Evolutionary conservation across 2,113 vertebrate species (phyloP).

Genomic region (Gallinago jamesoni): DNA sequence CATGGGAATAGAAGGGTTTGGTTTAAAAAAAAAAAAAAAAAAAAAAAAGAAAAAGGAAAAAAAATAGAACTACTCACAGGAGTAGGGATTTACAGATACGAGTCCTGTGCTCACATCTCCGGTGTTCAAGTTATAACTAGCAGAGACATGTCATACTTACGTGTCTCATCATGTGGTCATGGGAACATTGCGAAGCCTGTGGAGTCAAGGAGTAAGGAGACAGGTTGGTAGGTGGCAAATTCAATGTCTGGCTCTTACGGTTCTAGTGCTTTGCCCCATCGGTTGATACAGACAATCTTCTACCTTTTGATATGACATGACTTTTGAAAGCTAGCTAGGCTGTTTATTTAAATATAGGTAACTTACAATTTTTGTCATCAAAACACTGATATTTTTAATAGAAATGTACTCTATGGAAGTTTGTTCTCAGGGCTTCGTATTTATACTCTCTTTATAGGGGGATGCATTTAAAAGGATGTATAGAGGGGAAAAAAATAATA

Average conservation of each 20-base stretch:
- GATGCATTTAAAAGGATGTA: not conserved
- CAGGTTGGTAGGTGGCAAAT: too few relatives aligned
- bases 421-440: slow-evolving; percentile 66
- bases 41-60: not conserved
- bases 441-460: not conserved
- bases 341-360: slow-evolving; percentile 18
- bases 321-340: slow-evolving; percentile 10
- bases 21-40: not conserved
- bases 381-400: slow-evolving; percentile 21
- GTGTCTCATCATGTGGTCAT: too few relatives aligned
- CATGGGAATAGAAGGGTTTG: fast-evolving
- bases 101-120: too few relatives aligned
- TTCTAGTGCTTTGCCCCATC: not conserved
- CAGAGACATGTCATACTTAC: too few relatives aligned
- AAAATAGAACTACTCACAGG: too few relatives aligned
- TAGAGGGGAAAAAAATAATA: not conserved
- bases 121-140: too few relatives aligned
- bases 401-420: not conserved
- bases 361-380: slow-evolving; percentile 17
- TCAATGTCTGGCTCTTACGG: not conserved
- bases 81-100: too few relatives aligned
- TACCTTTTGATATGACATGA: not conserved
- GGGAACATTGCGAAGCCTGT: too few relatives aligned
- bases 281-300: not conserved
- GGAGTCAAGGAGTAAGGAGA: too few relatives aligned